These are phyloP conservation scores for Theropithecus gelada DNA, from an alignment of 2,113 vertebrate genomes.

Conservation along the genomic window DNA sequence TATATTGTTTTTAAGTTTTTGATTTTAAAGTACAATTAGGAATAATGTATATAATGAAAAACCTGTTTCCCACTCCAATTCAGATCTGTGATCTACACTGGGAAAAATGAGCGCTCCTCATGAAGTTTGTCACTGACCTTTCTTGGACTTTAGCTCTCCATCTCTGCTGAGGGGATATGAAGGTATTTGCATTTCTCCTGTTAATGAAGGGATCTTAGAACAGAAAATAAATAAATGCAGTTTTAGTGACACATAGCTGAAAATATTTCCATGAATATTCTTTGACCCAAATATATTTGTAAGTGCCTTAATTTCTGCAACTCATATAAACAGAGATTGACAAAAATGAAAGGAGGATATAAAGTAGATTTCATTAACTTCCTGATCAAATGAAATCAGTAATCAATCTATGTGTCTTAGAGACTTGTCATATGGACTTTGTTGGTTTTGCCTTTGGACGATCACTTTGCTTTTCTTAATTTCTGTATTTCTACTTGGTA, in stretches of 20 bases:
- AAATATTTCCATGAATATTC: not conserved
- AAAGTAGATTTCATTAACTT: not conserved
- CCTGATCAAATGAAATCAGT: not conserved
- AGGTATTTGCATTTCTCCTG: slow-evolving; percentile 83
- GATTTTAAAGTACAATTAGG: not conserved
- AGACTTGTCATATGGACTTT: not conserved
- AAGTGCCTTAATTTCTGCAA: not conserved
- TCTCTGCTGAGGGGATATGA: slow-evolving; percentile 79
- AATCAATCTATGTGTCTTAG: not conserved
- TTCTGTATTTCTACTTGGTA: not conserved
- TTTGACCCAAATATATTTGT: not conserved
- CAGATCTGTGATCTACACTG: not conserved
- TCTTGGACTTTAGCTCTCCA: slow-evolving; percentile 76
- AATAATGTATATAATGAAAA: not conserved
- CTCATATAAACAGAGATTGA: not conserved
- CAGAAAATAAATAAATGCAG: not conserved
- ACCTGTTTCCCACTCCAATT: not conserved
- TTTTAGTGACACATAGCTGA: not conserved
- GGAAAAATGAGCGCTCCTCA: not conserved
- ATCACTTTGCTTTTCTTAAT: not conserved
- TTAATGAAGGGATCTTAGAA: slow-evolving; percentile 85
- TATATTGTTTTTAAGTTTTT: slow-evolving; percentile 1
- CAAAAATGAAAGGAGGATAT: not conserved
- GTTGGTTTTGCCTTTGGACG: not conserved
- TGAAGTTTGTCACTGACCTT: slow-evolving; percentile 74